phyloP scores from a whole-genome alignment of 2,797 vertebrate species.

The Neosilurus hyrtlii region DNA sequence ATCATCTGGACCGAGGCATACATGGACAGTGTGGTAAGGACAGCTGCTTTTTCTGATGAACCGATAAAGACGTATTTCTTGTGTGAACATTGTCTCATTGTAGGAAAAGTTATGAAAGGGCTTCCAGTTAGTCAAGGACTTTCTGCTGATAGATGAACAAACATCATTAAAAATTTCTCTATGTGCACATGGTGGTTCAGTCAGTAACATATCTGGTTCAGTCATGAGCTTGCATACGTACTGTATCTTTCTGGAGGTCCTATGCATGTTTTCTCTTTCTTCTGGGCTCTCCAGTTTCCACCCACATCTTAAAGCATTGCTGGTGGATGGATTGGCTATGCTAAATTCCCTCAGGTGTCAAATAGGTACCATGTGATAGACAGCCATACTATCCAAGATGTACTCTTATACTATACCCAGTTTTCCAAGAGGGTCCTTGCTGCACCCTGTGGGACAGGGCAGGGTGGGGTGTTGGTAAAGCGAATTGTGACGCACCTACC shows the following conservation, averaged over 20 bases:
- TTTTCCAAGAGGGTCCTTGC: neutral
- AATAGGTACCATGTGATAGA: neutral
- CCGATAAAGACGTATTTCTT: neutral
- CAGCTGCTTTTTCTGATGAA: neutral
- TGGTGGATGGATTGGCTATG: neutral
- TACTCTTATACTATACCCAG: neutral
- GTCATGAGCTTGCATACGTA: neutral
- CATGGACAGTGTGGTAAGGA: conserved; percentile 90
- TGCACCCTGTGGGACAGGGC: no score
- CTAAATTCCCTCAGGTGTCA: neutral
- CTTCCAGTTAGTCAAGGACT: neutral
- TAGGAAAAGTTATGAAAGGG: neutral
- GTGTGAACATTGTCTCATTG: neutral
- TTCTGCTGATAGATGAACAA: no score
- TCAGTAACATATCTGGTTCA: neutral
- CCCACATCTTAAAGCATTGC: neutral
- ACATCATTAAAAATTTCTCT: neutral
- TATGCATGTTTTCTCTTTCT: neutral
- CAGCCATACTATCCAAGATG: neutral
- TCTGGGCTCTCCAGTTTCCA: neutral
- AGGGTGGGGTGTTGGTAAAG: no score
- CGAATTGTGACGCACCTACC: no score
- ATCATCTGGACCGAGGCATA: conserved; percentile 98
- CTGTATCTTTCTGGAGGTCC: neutral
- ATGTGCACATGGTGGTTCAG: neutral